These are phyloP conservation scores for Lepidocyrtoides sp. DNA, from an alignment of 2,888 invertebrate species.

Conservation along the genomic window DNA sequence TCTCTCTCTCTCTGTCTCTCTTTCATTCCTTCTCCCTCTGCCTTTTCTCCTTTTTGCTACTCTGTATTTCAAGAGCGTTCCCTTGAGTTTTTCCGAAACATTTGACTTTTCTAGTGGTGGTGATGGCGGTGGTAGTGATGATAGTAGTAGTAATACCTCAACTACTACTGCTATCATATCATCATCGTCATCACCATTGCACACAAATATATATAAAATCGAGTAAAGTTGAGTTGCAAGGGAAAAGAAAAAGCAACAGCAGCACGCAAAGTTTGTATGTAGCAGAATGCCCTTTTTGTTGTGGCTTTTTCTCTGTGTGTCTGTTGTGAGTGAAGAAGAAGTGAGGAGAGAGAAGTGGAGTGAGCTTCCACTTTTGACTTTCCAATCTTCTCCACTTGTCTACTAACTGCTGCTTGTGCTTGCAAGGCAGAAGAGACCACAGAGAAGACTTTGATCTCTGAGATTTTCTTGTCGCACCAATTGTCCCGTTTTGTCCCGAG, in stretches of 20 bases:
- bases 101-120: slow-evolving; percentile 36
- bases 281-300: background rate
- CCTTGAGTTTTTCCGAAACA: slow-evolving; percentile 63
- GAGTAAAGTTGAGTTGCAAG: background rate
- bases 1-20: background rate
- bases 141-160: background rate
- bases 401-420: background rate
- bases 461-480: slow-evolving; percentile 60
- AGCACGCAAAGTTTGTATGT: background rate
- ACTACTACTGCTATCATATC: background rate
- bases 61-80: slow-evolving; percentile 48
- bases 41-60: background rate
- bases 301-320: slow-evolving; percentile 3
- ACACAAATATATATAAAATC: too few species aligned
- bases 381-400: slow-evolving; percentile 56
- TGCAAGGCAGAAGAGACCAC: background rate
- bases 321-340: background rate
- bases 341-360: background rate
- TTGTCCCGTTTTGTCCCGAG: slow-evolving; percentile 50
- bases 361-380: slow-evolving; percentile 53
- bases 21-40: background rate
- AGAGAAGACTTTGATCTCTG: slow-evolving; percentile 54
- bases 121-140: background rate
- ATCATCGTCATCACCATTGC: background rate
- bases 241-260: background rate